Base-by-base conservation (phyloP, 2,797 vertebrate species). In the Propithecus deckenii region DNA sequence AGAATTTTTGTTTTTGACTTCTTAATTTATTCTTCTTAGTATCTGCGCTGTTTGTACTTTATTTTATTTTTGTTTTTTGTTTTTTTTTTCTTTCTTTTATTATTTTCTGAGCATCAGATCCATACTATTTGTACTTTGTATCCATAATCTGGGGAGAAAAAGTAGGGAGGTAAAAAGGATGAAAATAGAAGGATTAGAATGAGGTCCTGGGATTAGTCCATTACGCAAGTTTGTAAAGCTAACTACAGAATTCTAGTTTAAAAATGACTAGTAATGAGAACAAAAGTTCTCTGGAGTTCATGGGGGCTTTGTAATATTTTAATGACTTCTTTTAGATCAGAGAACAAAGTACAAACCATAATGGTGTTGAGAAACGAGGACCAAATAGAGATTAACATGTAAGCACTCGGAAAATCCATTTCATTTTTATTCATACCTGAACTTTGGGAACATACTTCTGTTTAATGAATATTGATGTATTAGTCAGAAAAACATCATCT, bases 401-500 rank as follows among this genome's bases (percentile, higher is more conserved):
- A 97, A 97, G 86, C 95, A 93, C 63, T 83, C 81, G 97, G 97
- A 98, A 98, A 98, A 98, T 98, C 98, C 98, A 96, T 89, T 98
- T 98, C 96, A 98, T 99, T 97, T 98, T 98, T 99, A 99, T 99
- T 99, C 98, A 99, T 96, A 98, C 50, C 94, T 99, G 98, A 99
- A 98, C 99, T 98, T 98, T 98, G 96, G 95, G 96, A 98, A 98
- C 86, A 98, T 96, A 98, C 90, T 65, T 89, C 96, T 95, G 85
- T 97, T 67, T 98, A 96, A 99, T 99, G 98, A 99, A 98, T 99
- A 98, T 98, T 98, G 78, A 97, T 96, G 46, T 46, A 48, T 88
- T 93, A 91, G 83, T 61, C 69, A 98, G 98, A 98, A 98, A 99
- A 99, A 99, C 99, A 99, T 98, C 98, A 98, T 96, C 98, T 99